A percentile compares a stretch with the other conserved stretches of the same genome.
Evolutionary conservation across 2,888 invertebrate genomes (phyloP).

Genomic region (Amitus sp.): DNA sequence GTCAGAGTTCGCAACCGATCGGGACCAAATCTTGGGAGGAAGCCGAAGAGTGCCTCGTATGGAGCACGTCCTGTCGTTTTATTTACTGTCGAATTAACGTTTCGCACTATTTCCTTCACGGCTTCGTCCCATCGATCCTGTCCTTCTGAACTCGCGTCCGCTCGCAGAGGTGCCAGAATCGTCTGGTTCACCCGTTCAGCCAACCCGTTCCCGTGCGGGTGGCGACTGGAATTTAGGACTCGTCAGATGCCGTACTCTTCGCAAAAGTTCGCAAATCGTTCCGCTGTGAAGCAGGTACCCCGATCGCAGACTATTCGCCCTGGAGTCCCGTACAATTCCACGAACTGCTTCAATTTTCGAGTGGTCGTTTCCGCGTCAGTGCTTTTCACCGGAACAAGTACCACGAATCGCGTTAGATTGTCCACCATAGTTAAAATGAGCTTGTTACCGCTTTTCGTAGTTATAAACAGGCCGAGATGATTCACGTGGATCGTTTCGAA

Average conservation of each 20-base stretch:
- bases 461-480: slow-evolving; percentile 39
- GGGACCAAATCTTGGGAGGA: slow-evolving; percentile 4
- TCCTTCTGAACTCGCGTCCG: background rate
- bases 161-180: background rate
- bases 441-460: slow-evolving; percentile 6
- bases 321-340: slow-evolving; percentile 24
- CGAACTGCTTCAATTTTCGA: slow-evolving; percentile 17
- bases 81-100: background rate
- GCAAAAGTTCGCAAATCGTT: slow-evolving; percentile 29
- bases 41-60: too few relatives aligned
- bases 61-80: slow-evolving; percentile 22
- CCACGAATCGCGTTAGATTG: too few relatives aligned
- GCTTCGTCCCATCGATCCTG: background rate
- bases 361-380: slow-evolving; percentile 9
- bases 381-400: slow-evolving; percentile 5
- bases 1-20: slow-evolving; percentile 4
- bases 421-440: slow-evolving; percentile 4
- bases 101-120: background rate
- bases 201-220: slow-evolving; percentile 14
- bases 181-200: slow-evolving; percentile 7
- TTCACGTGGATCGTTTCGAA: too few relatives aligned
- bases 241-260: slow-evolving; percentile 8
- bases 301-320: slow-evolving; percentile 21
- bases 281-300: slow-evolving; percentile 30
- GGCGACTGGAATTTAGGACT: slow-evolving; percentile 13